Evolutionary conservation across 1,140 invertebrate species (phyloP).

Genomic region (Papilio machaon): DNA sequence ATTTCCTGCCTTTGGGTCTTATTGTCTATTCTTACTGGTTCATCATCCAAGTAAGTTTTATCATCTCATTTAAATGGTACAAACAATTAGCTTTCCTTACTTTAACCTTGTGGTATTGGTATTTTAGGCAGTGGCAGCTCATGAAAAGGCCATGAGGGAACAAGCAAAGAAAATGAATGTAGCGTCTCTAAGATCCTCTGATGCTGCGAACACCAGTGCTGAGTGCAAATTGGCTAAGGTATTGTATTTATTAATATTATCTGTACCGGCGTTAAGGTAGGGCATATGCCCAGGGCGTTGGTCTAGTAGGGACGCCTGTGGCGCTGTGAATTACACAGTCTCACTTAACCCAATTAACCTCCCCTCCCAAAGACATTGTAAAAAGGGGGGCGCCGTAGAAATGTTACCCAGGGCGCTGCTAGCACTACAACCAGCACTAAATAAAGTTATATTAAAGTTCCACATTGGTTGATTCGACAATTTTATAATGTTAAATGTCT

Average conservation of each 20-base stretch:
- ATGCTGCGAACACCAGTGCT: slow-evolving; percentile 84
- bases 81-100: not conserved
- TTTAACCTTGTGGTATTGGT: not conserved
- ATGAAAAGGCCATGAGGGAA: slow-evolving; percentile 88
- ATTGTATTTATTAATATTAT: slow-evolving; percentile 15
- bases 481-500: not conserved
- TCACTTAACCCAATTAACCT: no score
- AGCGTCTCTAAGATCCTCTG: slow-evolving; percentile 85
- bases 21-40: slow-evolving; percentile 89
- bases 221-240: slow-evolving; percentile 85
- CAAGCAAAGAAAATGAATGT: slow-evolving; percentile 90
- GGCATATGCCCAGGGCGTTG: no score
- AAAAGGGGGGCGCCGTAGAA: no score
- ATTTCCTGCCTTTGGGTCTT: slow-evolving; percentile 85
- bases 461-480: not conserved
- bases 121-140: slow-evolving; percentile 84
- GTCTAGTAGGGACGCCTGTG: no score
- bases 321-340: no score
- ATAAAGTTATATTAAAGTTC: not conserved
- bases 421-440: no score
- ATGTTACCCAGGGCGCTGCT: no score
- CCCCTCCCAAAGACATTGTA: no score
- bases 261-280: no score
- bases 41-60: slow-evolving; percentile 84
- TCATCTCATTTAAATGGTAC: not conserved